Percentiles rank a stretch among this genome's conserved stretches.
phyloP scores from a whole-genome alignment of 2,888 invertebrate species.

The Dorcus parallelipipedus region DNA sequence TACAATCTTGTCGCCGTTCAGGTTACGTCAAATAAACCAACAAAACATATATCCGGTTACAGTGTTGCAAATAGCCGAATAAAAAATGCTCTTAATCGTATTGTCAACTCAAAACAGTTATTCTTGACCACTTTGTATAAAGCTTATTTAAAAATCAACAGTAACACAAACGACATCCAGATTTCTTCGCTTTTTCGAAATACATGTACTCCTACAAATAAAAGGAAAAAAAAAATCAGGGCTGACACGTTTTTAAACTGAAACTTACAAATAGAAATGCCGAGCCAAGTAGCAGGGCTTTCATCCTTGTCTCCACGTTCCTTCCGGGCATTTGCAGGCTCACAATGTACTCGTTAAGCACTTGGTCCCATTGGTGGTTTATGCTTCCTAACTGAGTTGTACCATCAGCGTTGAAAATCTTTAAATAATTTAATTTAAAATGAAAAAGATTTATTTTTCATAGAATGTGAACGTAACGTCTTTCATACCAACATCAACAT shows the following conservation, averaged over 20 bases:
- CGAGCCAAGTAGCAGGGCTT: slow-evolving; percentile 76
- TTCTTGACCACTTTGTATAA: too few relatives aligned
- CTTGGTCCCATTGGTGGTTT: slow-evolving; percentile 68
- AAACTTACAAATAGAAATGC: slow-evolving; percentile 75
- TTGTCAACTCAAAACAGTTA: too few relatives aligned
- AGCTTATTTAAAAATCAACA: too few relatives aligned
- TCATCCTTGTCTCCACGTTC: slow-evolving; percentile 70
- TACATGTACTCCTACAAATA: slow-evolving; percentile 65
- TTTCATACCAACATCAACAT: too few relatives aligned
- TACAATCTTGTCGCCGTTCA: too few relatives aligned
- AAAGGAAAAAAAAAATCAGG: slow-evolving; percentile 11
- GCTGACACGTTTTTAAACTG: background rate
- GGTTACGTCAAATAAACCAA: too few relatives aligned
- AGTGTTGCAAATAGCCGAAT: too few relatives aligned
- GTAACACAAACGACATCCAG: too few relatives aligned
- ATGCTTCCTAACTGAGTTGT: slow-evolving; percentile 64
- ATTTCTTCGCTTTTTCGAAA: slow-evolving; percentile 54
- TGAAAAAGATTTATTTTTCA: too few relatives aligned
- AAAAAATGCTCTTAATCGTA: too few relatives aligned
- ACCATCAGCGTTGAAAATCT: slow-evolving; percentile 60
- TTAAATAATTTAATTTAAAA: slow-evolving; percentile 20
- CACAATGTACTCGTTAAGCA: slow-evolving; percentile 68
- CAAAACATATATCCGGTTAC: too few relatives aligned
- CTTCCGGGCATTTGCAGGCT: slow-evolving; percentile 70
- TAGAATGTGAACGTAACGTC: too few relatives aligned